Conservation (phyloP, 2,113 vertebrate genomes). For the Centrocercus urophasianus region DNA sequence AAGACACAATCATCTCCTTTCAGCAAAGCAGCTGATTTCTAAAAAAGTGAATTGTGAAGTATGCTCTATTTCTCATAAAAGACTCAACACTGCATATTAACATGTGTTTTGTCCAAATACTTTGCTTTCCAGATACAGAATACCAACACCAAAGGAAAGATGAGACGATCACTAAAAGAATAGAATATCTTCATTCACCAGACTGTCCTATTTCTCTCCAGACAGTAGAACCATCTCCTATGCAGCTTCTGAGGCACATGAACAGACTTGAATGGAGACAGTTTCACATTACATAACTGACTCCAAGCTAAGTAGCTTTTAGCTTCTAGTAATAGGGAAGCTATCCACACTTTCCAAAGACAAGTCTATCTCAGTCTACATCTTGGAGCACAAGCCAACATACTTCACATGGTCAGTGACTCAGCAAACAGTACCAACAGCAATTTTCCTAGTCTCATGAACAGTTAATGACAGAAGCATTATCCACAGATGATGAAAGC, state of each 20-base stretch:
- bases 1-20: neutral
- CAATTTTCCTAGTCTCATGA: neutral
- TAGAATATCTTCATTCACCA: neutral
- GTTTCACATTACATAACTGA: neutral
- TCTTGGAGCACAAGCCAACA: neutral
- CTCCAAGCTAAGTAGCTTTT: neutral
- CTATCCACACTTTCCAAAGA: neutral
- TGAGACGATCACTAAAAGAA: neutral
- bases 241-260: accelerated
- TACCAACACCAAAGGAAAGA: neutral
- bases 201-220: neutral
- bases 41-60: neutral
- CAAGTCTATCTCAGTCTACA: neutral
- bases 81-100: neutral
- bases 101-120: neutral
- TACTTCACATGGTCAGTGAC: neutral
- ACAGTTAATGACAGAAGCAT: neutral
- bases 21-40: neutral
- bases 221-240: neutral
- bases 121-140: neutral
- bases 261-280: neutral
- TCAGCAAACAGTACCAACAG: neutral
- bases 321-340: neutral
- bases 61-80: neutral
- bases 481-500: neutral